phyloP scores from a whole-genome alignment of 1,140 invertebrate genomes.

The Papilio glaucus region DNA sequence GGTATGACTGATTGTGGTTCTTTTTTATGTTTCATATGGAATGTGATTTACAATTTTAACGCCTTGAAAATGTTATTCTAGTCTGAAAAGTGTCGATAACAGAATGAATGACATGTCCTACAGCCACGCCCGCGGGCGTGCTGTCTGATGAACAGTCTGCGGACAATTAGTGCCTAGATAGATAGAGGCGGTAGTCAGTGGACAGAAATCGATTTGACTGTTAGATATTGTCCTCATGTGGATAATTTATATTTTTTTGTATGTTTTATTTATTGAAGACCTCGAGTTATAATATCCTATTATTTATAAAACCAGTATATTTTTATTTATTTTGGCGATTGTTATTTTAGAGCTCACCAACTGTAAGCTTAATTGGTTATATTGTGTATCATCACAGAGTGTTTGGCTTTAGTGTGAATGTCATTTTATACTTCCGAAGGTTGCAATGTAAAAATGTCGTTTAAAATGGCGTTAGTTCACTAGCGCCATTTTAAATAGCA shows the following conservation, averaged over 20 bases:
- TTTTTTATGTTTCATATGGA: slow-evolving; percentile 51
- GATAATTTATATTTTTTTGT: slow-evolving; percentile 45
- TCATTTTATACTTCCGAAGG: slow-evolving; percentile 18
- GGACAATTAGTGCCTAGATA: slow-evolving; percentile 17
- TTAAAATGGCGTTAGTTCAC: no score
- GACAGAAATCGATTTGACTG: slow-evolving; percentile 35
- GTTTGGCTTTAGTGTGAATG: slow-evolving; percentile 29
- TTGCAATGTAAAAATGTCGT: slow-evolving; percentile 8
- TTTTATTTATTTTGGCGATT: slow-evolving; percentile 42
- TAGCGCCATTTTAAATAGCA: no score
- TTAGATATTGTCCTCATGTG: slow-evolving; percentile 36
- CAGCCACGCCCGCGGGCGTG: slow-evolving; percentile 19
- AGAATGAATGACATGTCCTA: slow-evolving; percentile 62
- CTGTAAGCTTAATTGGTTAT: slow-evolving; percentile 29
- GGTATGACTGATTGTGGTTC: slow-evolving; percentile 62
- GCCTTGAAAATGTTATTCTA: slow-evolving; percentile 70
- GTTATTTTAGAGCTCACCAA: slow-evolving; percentile 36
- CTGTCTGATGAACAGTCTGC: slow-evolving; percentile 35
- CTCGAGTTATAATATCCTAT: slow-evolving; percentile 45
- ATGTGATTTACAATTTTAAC: slow-evolving; percentile 59
- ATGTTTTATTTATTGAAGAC: slow-evolving; percentile 56
- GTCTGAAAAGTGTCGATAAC: slow-evolving; percentile 72
- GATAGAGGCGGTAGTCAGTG: slow-evolving; percentile 5
- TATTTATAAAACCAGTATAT: slow-evolving; percentile 46
- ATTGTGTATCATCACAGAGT: slow-evolving; percentile 38